These are phyloP conservation scores for Achroia grisella DNA, from an alignment of 1,140 invertebrate species.

Conservation along the genomic window DNA sequence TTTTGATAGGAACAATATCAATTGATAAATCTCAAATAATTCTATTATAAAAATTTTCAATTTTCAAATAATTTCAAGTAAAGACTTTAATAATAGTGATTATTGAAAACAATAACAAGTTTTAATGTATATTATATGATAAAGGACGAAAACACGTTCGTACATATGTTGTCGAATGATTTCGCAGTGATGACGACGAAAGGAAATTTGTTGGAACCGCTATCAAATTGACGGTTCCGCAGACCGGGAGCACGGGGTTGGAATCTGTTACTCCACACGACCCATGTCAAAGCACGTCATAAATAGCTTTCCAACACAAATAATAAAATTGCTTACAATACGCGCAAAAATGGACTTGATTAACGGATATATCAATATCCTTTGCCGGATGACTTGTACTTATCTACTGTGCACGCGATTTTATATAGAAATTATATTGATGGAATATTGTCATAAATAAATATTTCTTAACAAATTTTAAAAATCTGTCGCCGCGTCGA, in stretches of 20 bases:
- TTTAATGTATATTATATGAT: no score
- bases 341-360: slow-evolving; percentile 16
- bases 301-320: slow-evolving; percentile 38
- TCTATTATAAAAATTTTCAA: no score
- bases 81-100: no score
- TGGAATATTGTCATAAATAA: no score
- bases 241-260: slow-evolving; percentile 30
- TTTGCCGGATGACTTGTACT: not conserved
- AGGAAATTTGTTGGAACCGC: slow-evolving; percentile 49
- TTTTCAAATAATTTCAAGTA: no score
- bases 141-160: slow-evolving; percentile 16
- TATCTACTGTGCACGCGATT: no score
- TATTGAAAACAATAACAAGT: no score
- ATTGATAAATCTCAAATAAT: no score
- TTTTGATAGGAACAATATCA: no score
- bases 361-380: slow-evolving; percentile 24
- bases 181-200: slow-evolving; percentile 43
- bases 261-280: slow-evolving; percentile 42
- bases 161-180: slow-evolving; percentile 20
- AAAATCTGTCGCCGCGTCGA: no score
- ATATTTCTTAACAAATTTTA: no score
- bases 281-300: slow-evolving; percentile 48
- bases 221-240: slow-evolving; percentile 59
- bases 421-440: no score
- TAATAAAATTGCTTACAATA: slow-evolving; percentile 34